These are phyloP conservation scores for Hucho hucho DNA, from an alignment of 2,113 vertebrate genomes.

Conservation along the genomic window DNA sequence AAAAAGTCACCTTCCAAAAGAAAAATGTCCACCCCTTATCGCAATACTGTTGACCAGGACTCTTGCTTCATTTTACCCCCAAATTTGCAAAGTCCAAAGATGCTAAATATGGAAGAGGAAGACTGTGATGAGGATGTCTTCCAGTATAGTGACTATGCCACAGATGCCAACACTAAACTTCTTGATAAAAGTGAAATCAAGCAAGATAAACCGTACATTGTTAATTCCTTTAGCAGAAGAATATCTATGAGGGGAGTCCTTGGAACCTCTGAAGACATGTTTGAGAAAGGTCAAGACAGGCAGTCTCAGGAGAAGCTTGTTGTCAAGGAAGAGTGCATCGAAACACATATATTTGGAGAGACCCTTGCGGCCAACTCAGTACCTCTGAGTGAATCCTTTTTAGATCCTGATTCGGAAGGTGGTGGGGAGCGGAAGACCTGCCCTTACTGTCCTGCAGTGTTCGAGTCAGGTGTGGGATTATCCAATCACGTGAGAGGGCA, in stretches of 20 bases:
- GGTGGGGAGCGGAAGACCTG: conserved; percentile 85
- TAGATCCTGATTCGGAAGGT: conserved; percentile 48
- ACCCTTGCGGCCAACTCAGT: conserved; percentile 53
- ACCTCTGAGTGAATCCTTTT: conserved; percentile 45
- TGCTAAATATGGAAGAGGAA: conserved; percentile 53
- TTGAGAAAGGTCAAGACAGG: conserved; percentile 62
- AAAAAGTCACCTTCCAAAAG: conserved; percentile 76
- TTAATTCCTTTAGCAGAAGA: conserved; percentile 66
- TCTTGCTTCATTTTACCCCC: conserved; percentile 88
- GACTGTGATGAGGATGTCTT: conserved; percentile 51
- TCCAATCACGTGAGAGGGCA: conserved; percentile 93
- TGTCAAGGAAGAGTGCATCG: conserved; percentile 71
- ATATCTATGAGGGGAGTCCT: conserved; percentile 71
- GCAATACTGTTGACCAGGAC: conserved; percentile 88
- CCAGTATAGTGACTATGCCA: conserved; percentile 38
- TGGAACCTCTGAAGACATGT: conserved; percentile 63
- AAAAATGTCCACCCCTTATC: conserved; percentile 81
- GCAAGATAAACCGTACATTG: conserved; percentile 59
- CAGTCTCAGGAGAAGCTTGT: conserved; percentile 39
- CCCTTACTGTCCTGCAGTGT: conserved; percentile 90
- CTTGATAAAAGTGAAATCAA: conserved; percentile 51
- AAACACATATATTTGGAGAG: conserved; percentile 65
- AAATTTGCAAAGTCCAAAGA: conserved; percentile 74
- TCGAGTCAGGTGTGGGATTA: conserved; percentile 92
- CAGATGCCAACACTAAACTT: conserved; percentile 32